Conservation (phyloP, 2,797 vertebrate genomes). For the Liasis olivaceus region DNA sequence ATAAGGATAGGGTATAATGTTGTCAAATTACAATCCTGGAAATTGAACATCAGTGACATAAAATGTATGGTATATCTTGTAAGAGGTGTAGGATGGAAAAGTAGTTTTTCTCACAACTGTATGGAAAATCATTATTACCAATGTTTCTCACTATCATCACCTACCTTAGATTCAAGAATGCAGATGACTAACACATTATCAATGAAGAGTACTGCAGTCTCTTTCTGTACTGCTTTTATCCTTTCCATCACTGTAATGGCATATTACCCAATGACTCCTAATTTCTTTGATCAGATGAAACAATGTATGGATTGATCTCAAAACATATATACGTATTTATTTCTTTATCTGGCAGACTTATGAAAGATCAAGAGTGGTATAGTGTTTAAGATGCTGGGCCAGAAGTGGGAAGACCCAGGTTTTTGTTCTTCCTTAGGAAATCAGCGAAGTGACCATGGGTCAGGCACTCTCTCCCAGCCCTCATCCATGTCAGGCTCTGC, state of each 20-base stretch:
- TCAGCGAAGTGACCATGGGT: not conserved
- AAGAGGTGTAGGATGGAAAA: not conserved
- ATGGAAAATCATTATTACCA: constrained; percentile 12
- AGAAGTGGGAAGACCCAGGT: not conserved
- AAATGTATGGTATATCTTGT: not conserved
- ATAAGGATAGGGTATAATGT: not conserved
- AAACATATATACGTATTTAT: not conserved
- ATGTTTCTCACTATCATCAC: not conserved
- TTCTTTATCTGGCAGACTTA: not conserved
- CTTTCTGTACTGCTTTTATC: too few relatives aligned
- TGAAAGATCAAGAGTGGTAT: not conserved
- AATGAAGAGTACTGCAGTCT: too few relatives aligned
- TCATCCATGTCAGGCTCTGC: not conserved
- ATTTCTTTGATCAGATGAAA: not conserved
- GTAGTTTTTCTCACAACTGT: not conserved
- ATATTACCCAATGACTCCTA: not conserved
- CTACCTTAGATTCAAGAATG: constrained; percentile 21
- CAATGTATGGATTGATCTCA: not conserved
- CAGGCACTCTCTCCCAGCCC: not conserved
- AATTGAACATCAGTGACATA: constrained; percentile 28
- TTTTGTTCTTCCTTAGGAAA: not conserved
- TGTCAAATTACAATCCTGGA: rapidly evolving
- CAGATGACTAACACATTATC: too few relatives aligned
- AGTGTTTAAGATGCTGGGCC: not conserved
- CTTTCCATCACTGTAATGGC: too few relatives aligned